Conservation (phyloP, 2,797 vertebrate species). For the Denticeps clupeoides region DNA sequence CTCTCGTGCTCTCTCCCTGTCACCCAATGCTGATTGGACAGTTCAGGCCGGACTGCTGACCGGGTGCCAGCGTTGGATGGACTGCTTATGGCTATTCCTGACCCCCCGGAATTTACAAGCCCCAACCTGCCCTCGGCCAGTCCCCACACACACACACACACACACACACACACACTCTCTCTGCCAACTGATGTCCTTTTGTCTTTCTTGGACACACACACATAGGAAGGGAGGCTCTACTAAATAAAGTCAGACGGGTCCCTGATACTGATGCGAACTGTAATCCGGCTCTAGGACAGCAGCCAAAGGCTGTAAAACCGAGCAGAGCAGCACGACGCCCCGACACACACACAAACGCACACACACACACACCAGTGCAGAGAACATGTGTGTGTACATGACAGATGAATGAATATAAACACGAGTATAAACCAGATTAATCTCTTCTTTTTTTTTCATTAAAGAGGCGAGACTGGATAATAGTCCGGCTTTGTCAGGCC, state of each 20-base stretch:
- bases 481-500: too few relatives aligned
- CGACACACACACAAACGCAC: constrained; percentile 10
- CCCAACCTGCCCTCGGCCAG: constrained; percentile 9
- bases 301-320: constrained; percentile 35
- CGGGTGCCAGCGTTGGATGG: constrained; percentile 19
- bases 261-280: too few relatives aligned
- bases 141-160: not conserved
- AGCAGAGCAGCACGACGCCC: constrained; percentile 21
- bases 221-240: constrained; percentile 9
- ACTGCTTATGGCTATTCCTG: too few relatives aligned
- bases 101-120: too few relatives aligned
- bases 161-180: not conserved
- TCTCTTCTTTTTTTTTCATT: too few relatives aligned
- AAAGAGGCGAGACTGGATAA: too few relatives aligned
- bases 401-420: too few relatives aligned
- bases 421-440: too few relatives aligned
- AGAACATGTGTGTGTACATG: constrained; percentile 7
- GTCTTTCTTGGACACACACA: too few relatives aligned
- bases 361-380: constrained; percentile 7
- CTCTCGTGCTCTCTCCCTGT: not conserved
- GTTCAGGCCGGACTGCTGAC: constrained; percentile 10
- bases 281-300: constrained; percentile 29
- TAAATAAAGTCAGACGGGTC: constrained; percentile 32
- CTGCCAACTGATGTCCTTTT: too few relatives aligned
- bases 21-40: constrained; percentile 19